These are phyloP conservation scores for Brachylomia viminalis DNA, from an alignment of 2,888 invertebrate species.

Conservation along the genomic window DNA sequence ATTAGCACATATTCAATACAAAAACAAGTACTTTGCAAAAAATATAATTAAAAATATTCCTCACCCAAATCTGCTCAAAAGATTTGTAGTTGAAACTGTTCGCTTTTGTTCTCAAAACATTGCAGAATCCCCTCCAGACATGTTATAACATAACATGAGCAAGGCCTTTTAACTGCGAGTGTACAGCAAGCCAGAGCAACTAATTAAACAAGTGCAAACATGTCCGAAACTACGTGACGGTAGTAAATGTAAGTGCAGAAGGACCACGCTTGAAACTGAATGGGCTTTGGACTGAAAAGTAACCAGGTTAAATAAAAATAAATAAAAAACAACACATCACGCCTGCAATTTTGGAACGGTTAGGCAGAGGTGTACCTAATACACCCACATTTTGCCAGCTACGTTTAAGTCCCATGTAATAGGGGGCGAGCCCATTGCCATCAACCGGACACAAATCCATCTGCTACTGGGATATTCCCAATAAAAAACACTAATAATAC, in stretches of 20 bases:
- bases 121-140: conserved; percentile 34
- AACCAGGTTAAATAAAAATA: too few relatives aligned
- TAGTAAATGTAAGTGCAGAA: not conserved
- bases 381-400: too few relatives aligned
- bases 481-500: too few relatives aligned
- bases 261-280: not conserved
- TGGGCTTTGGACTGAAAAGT: too few relatives aligned
- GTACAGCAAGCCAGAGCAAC: conserved; percentile 42
- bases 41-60: not conserved
- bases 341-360: too few relatives aligned
- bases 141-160: conserved; percentile 38
- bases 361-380: too few relatives aligned
- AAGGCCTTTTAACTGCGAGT: conserved; percentile 47
- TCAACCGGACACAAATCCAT: too few relatives aligned
- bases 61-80: conserved; percentile 10
- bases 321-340: too few relatives aligned
- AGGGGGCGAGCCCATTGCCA: too few relatives aligned
- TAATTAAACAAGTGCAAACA: conserved; percentile 59
- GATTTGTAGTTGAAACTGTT: conserved; percentile 3
- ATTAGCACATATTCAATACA: not conserved
- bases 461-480: too few relatives aligned
- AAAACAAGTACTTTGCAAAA: not conserved
- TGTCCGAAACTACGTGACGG: conserved; percentile 34
- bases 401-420: too few relatives aligned
- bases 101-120: conserved; percentile 19